Base-by-base conservation (phyloP, 2,888 invertebrate genomes). In the Oscheius sp. region DNA sequence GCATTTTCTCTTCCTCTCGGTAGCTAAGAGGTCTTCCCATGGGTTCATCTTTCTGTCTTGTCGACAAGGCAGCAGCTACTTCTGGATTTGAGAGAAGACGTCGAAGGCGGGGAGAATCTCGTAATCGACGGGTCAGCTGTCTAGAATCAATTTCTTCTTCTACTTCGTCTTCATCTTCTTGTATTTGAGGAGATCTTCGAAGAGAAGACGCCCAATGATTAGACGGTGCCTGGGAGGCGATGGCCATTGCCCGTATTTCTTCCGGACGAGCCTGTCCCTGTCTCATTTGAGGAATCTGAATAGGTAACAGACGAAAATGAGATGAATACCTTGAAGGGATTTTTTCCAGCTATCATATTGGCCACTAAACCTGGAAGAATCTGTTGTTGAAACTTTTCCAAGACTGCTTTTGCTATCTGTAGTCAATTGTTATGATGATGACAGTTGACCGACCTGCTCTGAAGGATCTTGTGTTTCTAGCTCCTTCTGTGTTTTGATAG, bases 321-420 rank as follows among this genome's bases (percentile, higher is more conserved):
- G 4, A 17, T 3, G 4, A 14, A 68, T 59, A 80, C 74, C 70
- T 79, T 75, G 70, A 80, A 80, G 1, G 78, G 78, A 51, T 81
- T 79, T 51, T 66, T 47, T 12, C 80, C 80, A 5, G 80, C 77
- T 2, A 82, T 81, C 69, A 82, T 74, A 47, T 81, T 82, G 2
- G 80, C 81, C 30, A 82, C 82, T 3, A 82, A 65, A 2, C 82
- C 82, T 0, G 82, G 82, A 3, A 82, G 68, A 33, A 82, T 80
- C 68, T 82, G 82, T n/a, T 74, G 73, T 67, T 81, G 82, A 67
- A 82, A 81, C 65, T 81, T 81, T 64, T 82, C 82, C 38, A 82
- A 71, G 1, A 82, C 80, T 1, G 80, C 80, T 66, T 82, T 82
- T 2, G 80, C 82, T 2, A 82, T 80, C 75, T 82, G 70, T 28